A percentile compares a stretch with the other conserved stretches of the same genome.
These are phyloP conservation scores for Amazonetta brasiliensis DNA, from an alignment of 2,797 vertebrate species.

Conservation along the genomic window DNA sequence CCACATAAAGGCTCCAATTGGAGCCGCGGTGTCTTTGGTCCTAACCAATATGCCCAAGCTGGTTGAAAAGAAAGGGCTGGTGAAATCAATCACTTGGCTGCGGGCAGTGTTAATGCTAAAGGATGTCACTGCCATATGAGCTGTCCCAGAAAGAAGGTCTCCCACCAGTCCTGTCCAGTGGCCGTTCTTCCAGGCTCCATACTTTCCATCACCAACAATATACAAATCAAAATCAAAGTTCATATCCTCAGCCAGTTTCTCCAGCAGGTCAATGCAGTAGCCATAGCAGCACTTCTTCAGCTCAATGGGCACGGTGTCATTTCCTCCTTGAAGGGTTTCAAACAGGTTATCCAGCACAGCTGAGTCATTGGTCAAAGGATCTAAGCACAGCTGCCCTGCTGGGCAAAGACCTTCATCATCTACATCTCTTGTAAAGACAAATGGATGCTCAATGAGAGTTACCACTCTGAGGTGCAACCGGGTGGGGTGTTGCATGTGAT, in stretches of 20 bases:
- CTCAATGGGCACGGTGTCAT: conserved; percentile 87
- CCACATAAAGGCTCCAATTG: conserved; percentile 99
- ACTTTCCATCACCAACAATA: conserved; percentile 97
- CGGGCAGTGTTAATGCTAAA: conserved; percentile 98
- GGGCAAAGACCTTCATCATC: conserved; percentile 94
- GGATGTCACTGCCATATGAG: conserved; percentile 94
- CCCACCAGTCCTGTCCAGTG: conserved; percentile 97
- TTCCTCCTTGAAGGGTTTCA: conserved; percentile 86
- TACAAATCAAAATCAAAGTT: conserved; percentile 96
- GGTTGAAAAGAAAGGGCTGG: conserved; percentile 98
- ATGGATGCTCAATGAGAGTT: conserved; percentile 95
- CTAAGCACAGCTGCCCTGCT: conserved; percentile 93
- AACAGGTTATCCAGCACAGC: conserved; percentile 86
- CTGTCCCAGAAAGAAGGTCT: conserved; percentile 92
- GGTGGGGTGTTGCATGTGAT: conserved; percentile 76
- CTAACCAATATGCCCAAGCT: conserved; percentile 96
- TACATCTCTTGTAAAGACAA: conserved; percentile 96
- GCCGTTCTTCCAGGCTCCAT: conserved; percentile 92
- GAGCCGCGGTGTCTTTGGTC: conserved; percentile 93
- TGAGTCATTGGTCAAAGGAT: conserved; percentile 93
- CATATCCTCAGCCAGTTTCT: conserved; percentile 96
- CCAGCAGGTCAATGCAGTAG: conserved; percentile 95
- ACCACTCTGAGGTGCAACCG: conserved; percentile 92
- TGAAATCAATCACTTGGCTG: conserved; percentile 98
- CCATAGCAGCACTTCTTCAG: conserved; percentile 97